These are phyloP conservation scores for Corythornis cristatus DNA, from an alignment of 2,113 vertebrate genomes.

Conservation along the genomic window DNA sequence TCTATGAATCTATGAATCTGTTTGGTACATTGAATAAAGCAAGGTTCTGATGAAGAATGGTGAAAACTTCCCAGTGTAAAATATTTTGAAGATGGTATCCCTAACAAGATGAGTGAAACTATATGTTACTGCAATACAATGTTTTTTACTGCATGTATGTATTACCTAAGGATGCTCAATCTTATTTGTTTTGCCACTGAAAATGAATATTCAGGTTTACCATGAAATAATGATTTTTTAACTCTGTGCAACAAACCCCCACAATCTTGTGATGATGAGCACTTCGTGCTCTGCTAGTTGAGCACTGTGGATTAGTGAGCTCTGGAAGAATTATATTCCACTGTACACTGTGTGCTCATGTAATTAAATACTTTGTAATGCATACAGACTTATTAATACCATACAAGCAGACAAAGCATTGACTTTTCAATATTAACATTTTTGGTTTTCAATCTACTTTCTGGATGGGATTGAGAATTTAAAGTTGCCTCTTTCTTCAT, in stretches of 20 bases:
- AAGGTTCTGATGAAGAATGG: background rate
- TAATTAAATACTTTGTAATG: background rate
- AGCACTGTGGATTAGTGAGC: background rate
- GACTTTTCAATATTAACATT: background rate
- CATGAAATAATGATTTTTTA: background rate
- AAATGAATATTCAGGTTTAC: background rate
- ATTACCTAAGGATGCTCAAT: background rate
- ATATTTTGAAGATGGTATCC: background rate
- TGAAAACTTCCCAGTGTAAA: background rate
- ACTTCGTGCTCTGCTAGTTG: background rate
- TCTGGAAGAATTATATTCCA: background rate
- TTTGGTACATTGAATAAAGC: background rate
- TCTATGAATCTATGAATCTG: too few relatives aligned
- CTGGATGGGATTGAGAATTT: background rate
- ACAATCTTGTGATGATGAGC: background rate
- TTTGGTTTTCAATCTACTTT: background rate
- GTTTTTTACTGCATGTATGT: background rate
- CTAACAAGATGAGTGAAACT: background rate
- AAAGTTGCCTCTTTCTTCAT: background rate
- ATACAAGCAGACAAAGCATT: background rate
- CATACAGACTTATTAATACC: background rate
- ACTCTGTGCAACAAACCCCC: background rate
- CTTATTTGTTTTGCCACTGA: background rate
- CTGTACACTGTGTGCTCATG: background rate
- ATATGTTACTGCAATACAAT: background rate